Percentiles rank a stretch among this genome's conserved stretches.
phyloP scores from a whole-genome alignment of 2,113 vertebrate genomes.

The Oreochromis tanganicae region DNA sequence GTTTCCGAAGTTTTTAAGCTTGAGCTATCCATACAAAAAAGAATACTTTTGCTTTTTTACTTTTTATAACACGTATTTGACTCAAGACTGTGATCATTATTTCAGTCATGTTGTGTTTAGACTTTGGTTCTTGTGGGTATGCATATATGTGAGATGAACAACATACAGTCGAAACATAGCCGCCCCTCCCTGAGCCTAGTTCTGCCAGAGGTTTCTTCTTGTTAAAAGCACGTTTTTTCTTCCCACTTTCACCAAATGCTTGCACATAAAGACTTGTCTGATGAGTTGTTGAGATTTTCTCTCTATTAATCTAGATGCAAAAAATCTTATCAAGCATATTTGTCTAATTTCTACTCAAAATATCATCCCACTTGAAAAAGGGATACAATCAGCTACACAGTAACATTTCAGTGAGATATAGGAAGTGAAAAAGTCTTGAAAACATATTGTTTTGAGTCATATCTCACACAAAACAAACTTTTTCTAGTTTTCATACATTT shows the following conservation, averaged over 20 bases:
- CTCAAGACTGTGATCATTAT: not conserved
- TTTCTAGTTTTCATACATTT: not conserved
- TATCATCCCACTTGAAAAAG: not conserved
- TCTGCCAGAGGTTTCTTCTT: not conserved
- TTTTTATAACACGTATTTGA: not conserved
- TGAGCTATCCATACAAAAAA: not conserved
- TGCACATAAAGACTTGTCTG: not conserved
- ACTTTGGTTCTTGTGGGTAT: not conserved
- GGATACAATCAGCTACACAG: not conserved
- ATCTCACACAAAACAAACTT: not conserved
- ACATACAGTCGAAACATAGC: accelerated
- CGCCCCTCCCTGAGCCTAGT: not conserved
- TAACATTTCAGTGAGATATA: not conserved
- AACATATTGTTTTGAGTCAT: not conserved
- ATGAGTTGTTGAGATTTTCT: not conserved
- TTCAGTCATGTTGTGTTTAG: not conserved
- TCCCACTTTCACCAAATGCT: not conserved
- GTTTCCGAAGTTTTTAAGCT: not conserved
- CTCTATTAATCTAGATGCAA: accelerated
- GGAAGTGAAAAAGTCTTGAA: not conserved
- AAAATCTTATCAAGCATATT: not conserved
- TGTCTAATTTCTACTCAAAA: accelerated
- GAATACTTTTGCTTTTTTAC: not conserved
- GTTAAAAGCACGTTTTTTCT: not conserved
- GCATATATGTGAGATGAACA: not conserved